Evolutionary conservation across 1,140 invertebrate genomes (phyloP).

Genomic region (Bathynomus jamesi): DNA sequence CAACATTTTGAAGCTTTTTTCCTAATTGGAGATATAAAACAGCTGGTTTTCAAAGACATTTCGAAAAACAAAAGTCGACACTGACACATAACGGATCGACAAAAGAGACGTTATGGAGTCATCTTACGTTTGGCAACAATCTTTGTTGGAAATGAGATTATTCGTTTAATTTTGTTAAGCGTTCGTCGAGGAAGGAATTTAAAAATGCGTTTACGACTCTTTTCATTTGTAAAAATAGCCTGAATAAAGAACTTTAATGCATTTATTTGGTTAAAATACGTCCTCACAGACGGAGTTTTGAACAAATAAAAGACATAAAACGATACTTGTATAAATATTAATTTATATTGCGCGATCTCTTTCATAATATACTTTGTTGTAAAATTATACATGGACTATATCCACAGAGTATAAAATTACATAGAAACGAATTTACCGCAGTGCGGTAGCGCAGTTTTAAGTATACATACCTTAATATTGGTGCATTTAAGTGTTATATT

Average conservation of each 20-base stretch:
- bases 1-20: not conserved
- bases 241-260: not conserved
- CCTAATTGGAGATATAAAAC: not conserved
- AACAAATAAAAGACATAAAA: too few species aligned
- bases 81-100: not conserved
- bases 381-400: too few species aligned
- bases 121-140: not conserved
- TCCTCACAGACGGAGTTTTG: too few species aligned
- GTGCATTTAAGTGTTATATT: too few species aligned
- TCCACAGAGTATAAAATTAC: too few species aligned
- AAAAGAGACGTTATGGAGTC: not conserved
- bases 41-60: not conserved
- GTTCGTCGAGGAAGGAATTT: not conserved
- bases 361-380: too few species aligned
- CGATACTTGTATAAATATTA: too few species aligned
- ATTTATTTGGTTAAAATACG: not conserved
- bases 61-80: not conserved
- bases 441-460: too few species aligned
- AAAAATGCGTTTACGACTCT: not conserved
- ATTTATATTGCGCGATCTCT: too few species aligned
- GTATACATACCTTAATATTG: too few species aligned
- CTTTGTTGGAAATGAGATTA: not conserved
- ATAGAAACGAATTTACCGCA: too few species aligned
- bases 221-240: not conserved
- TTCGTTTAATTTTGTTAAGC: conserved; percentile 1